Conservation (phyloP, 2,797 vertebrate genomes). For the Phrynocephalus guinanensis region DNA sequence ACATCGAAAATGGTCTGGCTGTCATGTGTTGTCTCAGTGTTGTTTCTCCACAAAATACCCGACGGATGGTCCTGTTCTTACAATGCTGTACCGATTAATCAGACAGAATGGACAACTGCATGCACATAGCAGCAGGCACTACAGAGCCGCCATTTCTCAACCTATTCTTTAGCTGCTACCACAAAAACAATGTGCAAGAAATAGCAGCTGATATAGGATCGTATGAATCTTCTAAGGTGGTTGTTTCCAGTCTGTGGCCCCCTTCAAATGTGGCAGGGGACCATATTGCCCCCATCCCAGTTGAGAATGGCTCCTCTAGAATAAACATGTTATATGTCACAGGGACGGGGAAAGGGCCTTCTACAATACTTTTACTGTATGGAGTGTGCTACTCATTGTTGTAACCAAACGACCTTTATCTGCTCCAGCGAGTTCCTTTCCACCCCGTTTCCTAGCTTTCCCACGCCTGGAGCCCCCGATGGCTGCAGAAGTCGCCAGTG, state of each 20-base stretch:
- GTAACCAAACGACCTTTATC: neutral
- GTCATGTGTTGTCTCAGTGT: neutral
- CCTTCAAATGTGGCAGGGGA: no score
- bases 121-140: no score
- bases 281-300: no score
- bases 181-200: no score
- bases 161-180: no score
- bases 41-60: neutral
- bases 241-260: no score
- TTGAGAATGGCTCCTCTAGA: no score
- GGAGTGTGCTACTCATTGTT: neutral
- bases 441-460: neutral
- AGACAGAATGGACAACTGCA: neutral
- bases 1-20: constrained; percentile 9
- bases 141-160: no score
- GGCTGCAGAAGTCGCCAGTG: neutral
- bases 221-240: no score
- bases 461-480: no score
- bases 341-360: neutral
- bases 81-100: neutral
- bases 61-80: neutral
- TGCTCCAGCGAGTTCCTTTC: neutral
- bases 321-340: neutral
- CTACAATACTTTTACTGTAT: neutral
- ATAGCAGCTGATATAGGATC: no score